A percentile compares a stretch with the other conserved stretches of the same genome.
Conservation (phyloP, 2,888 invertebrate species). For the Drosophila formosana region DNA sequence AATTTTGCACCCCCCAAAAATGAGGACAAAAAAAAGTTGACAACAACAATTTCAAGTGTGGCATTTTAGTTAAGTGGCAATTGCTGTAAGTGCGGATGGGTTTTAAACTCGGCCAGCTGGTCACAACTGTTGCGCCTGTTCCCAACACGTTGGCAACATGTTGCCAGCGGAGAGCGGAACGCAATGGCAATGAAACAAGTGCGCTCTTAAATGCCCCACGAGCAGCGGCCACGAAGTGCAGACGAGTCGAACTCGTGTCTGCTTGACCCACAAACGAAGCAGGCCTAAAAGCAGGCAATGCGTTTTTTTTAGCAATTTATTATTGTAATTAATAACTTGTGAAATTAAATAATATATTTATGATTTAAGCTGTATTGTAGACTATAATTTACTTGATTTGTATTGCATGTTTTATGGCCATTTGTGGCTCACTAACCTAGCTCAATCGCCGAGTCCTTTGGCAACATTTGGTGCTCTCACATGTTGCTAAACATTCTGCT, state of each 20-base stretch:
- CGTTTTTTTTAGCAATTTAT: background rate
- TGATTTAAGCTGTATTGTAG: background rate
- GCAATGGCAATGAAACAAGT: conserved; percentile 55
- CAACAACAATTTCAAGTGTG: conserved; percentile 34
- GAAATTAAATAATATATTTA: background rate
- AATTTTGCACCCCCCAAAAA: conserved; percentile 1
- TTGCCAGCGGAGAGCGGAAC: conserved; percentile 70
- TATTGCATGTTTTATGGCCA: no score
- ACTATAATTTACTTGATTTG: background rate
- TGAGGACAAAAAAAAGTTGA: conserved; percentile 2
- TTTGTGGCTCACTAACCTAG: conserved; percentile 54
- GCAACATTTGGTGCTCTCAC: conserved; percentile 37
- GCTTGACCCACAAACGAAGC: conserved; percentile 28
- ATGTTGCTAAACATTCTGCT: conserved; percentile 58
- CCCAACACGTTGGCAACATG: conserved; percentile 54
- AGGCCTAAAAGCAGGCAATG: conserved; percentile 24
- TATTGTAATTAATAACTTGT: background rate
- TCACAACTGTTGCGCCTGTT: conserved; percentile 64
- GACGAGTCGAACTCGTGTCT: conserved; percentile 3
- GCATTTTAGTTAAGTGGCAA: conserved; percentile 56
- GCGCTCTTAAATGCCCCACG: conserved; percentile 27
- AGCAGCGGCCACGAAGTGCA: conserved; percentile 12
- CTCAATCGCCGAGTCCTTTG: conserved; percentile 38
- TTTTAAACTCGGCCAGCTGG: conserved; percentile 38
- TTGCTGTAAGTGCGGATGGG: conserved; percentile 48